Conservation (phyloP, 2,797 vertebrate genomes). For the Psittacula derbiana region DNA sequence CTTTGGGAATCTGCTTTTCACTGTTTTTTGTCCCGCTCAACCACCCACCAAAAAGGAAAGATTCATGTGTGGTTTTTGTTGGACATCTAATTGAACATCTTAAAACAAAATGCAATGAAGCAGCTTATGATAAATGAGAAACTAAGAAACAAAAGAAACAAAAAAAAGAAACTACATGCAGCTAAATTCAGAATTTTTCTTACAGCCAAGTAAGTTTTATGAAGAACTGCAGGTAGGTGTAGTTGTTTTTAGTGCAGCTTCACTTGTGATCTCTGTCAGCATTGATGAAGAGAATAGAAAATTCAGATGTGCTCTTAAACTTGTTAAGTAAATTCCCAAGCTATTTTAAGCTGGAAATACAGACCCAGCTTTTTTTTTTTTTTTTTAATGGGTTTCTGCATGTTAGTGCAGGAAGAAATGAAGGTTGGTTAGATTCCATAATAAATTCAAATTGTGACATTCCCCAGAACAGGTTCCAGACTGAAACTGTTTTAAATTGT, state of each 20-base stretch:
- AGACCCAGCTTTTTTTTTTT: background rate
- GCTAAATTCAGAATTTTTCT: background rate
- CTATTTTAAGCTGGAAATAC: background rate
- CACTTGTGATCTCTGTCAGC: background rate
- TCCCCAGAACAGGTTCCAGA: background rate
- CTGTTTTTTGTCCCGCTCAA: background rate
- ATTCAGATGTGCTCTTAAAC: background rate
- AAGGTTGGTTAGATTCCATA: background rate
- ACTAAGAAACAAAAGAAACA: background rate
- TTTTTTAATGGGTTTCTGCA: background rate
- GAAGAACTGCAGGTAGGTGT: background rate
- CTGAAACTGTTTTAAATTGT: constrained; percentile 14
- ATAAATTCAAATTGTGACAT: background rate
- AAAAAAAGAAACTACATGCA: background rate
- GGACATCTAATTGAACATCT: background rate
- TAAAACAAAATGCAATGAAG: background rate
- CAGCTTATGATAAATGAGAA: background rate
- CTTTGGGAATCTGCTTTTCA: background rate
- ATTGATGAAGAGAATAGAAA: background rate
- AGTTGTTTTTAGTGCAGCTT: background rate
- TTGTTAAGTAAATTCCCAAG: background rate
- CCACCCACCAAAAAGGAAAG: background rate
- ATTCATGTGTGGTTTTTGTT: background rate
- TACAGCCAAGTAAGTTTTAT: background rate
- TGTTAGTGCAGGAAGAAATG: constrained; percentile 3